Percentiles rank a stretch among this genome's conserved stretches.
phyloP scores from a whole-genome alignment of 2,888 invertebrate species.

The Byasa hedistus region DNA sequence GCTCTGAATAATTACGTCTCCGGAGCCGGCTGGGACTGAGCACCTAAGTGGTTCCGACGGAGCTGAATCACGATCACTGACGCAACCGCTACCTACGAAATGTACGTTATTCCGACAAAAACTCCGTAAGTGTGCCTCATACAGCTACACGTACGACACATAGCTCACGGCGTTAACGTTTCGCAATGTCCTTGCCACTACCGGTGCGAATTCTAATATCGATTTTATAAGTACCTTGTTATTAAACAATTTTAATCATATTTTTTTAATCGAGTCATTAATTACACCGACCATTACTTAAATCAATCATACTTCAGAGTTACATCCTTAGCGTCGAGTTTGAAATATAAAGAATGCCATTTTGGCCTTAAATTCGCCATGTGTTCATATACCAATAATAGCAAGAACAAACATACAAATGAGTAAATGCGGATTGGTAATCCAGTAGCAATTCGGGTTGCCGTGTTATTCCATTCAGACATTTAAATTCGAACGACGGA shows the following conservation, averaged over 20 bases:
- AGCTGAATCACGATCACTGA: constrained; percentile 63
- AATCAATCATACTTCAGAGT: constrained; percentile 34
- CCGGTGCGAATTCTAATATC: constrained; percentile 4
- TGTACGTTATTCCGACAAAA: constrained; percentile 44
- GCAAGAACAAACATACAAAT: constrained; percentile 21
- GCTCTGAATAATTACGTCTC: constrained; percentile 69
- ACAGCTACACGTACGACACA: constrained; percentile 23
- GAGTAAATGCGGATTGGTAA: constrained; percentile 59
- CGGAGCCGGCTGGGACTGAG: constrained; percentile 30
- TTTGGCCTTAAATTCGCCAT: no score
- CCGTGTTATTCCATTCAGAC: constrained; percentile 62
- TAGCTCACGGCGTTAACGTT: constrained; percentile 12
- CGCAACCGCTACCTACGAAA: constrained; percentile 52
- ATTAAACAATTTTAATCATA: not conserved
- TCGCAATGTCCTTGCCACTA: constrained; percentile 11
- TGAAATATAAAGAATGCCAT: constrained; percentile 33
- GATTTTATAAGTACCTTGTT: not conserved
- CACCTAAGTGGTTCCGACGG: constrained; percentile 54
- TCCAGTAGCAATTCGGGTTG: constrained; percentile 69
- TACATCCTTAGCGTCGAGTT: constrained; percentile 31
- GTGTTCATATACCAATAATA: no score
- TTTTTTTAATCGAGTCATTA: constrained; percentile 30
- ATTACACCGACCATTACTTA: constrained; percentile 30
- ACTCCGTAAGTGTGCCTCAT: constrained; percentile 37
- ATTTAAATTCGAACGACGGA: constrained; percentile 72